phyloP scores from a whole-genome alignment of 2,888 invertebrate species.

The Caenorhabditis plicata region DNA sequence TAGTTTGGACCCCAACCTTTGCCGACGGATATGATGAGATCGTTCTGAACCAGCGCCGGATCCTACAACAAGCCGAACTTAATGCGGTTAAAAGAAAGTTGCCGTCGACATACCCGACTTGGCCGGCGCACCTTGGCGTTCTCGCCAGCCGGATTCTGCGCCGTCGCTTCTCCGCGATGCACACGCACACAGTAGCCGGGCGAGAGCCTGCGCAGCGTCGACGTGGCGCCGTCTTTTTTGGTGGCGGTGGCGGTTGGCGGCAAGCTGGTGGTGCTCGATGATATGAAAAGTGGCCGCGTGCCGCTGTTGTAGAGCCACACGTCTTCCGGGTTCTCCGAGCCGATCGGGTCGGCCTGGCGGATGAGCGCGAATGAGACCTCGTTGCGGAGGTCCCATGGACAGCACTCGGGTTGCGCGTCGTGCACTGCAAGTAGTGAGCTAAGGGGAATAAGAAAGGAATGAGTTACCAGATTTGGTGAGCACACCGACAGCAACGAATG shows the following conservation, averaged over 20 bases:
- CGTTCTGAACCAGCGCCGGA: constrained; percentile 34
- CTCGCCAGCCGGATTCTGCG: constrained; percentile 31
- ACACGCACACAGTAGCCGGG: constrained; percentile 64
- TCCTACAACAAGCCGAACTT: constrained; percentile 34
- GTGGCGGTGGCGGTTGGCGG: constrained; percentile 43
- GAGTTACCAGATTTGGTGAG: constrained; percentile 27
- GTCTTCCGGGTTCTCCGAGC: constrained; percentile 56
- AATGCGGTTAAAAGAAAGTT: no score
- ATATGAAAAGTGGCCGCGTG: constrained; percentile 58
- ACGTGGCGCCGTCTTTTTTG: no score
- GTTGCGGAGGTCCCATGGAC: constrained; percentile 57
- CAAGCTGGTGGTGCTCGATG: no score
- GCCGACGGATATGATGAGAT: constrained; percentile 52
- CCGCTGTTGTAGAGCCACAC: constrained; percentile 65
- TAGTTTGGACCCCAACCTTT: constrained; percentile 63
- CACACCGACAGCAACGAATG: constrained; percentile 53
- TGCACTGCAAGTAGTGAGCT: constrained; percentile 39
- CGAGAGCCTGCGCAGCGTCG: constrained; percentile 58
- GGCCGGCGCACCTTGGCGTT: constrained; percentile 25
- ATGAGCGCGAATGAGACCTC: constrained; percentile 60
- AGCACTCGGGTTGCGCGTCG: constrained; percentile 60
- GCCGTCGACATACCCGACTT: constrained; percentile 24
- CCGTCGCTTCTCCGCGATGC: constrained; percentile 45
- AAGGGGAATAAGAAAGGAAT: neutral
- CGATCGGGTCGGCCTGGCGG: constrained; percentile 54